Conservation (phyloP, 2,888 invertebrate genomes). For the Lasioglossum villosulum region DNA sequence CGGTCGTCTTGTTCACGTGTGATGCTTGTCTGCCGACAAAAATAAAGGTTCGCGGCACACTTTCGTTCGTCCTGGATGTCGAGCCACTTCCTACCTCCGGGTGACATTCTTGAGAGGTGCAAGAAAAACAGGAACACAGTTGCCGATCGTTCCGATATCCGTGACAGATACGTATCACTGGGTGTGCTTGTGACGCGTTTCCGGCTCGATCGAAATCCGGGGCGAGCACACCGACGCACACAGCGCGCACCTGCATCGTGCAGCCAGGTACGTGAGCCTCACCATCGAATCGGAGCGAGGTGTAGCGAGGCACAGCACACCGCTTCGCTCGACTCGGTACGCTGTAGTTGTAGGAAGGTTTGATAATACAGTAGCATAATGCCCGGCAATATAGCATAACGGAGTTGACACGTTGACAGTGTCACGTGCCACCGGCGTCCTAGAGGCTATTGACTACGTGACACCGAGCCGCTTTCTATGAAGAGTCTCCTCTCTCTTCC, state of each 20-base stretch:
- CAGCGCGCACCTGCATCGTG: slow-evolving; percentile 5
- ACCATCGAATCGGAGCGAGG: slow-evolving; percentile 53
- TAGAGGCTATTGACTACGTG: slow-evolving; percentile 72
- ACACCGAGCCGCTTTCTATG: slow-evolving; percentile 59
- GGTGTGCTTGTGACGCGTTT: slow-evolving; percentile 64
- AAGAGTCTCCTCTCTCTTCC: slow-evolving; percentile 52
- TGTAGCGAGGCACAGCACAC: background rate
- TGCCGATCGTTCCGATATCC: slow-evolving; percentile 44
- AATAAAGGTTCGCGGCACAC: slow-evolving; percentile 6
- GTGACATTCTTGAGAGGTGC: background rate
- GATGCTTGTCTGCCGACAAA: slow-evolving; percentile 5
- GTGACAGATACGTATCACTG: slow-evolving; percentile 57
- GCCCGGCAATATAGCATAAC: slow-evolving; percentile 73
- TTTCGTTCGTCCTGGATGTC: background rate
- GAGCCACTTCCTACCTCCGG: background rate
- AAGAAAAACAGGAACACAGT: slow-evolving; percentile 21
- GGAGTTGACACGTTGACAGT: slow-evolving; percentile 74
- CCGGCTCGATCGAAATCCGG: slow-evolving; percentile 55
- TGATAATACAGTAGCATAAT: slow-evolving; percentile 73
- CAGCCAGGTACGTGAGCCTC: slow-evolving; percentile 33
- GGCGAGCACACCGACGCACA: slow-evolving; percentile 8
- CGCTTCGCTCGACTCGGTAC: slow-evolving; percentile 4
- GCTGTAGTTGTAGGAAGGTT: slow-evolving; percentile 65
- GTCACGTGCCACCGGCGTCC: slow-evolving; percentile 73
- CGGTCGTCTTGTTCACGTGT: background rate